Base-by-base conservation (phyloP, 1,140 invertebrate species). In the Episyrphus balteatus region DNA sequence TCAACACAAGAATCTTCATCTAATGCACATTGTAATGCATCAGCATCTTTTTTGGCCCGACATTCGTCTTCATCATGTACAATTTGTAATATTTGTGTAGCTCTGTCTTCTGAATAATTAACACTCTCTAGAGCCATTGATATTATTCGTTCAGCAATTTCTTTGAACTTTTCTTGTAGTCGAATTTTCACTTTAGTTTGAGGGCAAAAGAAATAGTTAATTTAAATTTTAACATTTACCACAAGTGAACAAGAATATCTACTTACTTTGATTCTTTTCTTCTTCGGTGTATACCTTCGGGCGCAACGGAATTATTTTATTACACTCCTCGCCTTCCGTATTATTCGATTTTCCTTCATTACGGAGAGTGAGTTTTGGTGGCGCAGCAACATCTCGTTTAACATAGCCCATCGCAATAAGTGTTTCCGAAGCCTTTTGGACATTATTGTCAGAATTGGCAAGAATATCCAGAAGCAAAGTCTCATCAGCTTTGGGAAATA, bases 401-500 rank as follows among this genome's bases (percentile, higher is more conserved):
- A 75, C 75, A 64, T 87, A 90, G 0, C 89, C 88, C 75, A 89
- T 77, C 14, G 78, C 75, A 26, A 83, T 70, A 5, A 92, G 71
- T 50, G 79, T 81, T 56, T 90, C 84, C 1, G 86, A 86, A 12
- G 87, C 84, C 57, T 82, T 86, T 58, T 88, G 84, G 3, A 91
- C 88, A 68, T 91, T 92, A 58, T 90, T 90, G 52, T 92, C 88
- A 53, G 85, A 83, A 65, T 82, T 86, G 47, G 81, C 81, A 30
- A 93, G 68, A 46, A 89, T 75, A 63, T 92, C 88, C 41, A 92
- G 72, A 9, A 93, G 79, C 21, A 91, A 66, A n/a, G 85, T 88
- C 66, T 92, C 88, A 53, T 93, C 88, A 1, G 83, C 86, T 70
- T 88, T 86, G n/a, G 88, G 87, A 69, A 91, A 92, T 55, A 92